phyloP scores from a whole-genome alignment of 2,113 vertebrate species.

The Corapipo altera region DNA sequence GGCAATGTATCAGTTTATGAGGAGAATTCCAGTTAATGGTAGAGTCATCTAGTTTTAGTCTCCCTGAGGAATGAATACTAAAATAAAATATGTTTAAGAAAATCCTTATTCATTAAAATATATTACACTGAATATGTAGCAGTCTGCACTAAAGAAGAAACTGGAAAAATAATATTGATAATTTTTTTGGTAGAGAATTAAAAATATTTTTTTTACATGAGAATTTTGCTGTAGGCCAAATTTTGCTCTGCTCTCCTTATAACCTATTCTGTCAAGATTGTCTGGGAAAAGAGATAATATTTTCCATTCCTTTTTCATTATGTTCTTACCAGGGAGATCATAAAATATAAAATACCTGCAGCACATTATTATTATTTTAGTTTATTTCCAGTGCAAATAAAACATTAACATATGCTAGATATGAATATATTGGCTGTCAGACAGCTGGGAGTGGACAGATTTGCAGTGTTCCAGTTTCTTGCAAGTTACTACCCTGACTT shows the following conservation, averaged over 20 bases:
- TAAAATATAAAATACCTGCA: conserved; percentile 26
- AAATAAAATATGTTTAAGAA: conserved; percentile 23
- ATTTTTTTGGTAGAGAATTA: conserved; percentile 1
- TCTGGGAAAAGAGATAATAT: background rate
- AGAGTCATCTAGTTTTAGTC: background rate
- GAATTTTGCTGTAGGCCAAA: background rate
- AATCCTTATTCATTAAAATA: conserved; percentile 23
- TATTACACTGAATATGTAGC: background rate
- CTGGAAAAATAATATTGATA: conserved; percentile 10
- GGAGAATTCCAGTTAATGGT: background rate
- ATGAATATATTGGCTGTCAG: conserved; percentile 1
- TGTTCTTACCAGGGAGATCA: background rate
- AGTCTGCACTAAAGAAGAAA: background rate
- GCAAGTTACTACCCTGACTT: background rate
- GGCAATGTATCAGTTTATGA: background rate
- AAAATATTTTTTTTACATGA: background rate
- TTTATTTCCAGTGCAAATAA: conserved; percentile 28
- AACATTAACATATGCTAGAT: background rate
- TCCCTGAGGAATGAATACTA: conserved; percentile 1
- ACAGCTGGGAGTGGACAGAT: background rate
- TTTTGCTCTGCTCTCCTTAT: background rate
- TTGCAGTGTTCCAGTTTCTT: background rate
- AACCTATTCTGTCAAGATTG: background rate
- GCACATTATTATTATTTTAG: background rate
- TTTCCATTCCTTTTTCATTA: conserved; percentile 28